Base-by-base conservation (phyloP, 2,113 vertebrate genomes). In the Halichoeres trimaculatus region DNA sequence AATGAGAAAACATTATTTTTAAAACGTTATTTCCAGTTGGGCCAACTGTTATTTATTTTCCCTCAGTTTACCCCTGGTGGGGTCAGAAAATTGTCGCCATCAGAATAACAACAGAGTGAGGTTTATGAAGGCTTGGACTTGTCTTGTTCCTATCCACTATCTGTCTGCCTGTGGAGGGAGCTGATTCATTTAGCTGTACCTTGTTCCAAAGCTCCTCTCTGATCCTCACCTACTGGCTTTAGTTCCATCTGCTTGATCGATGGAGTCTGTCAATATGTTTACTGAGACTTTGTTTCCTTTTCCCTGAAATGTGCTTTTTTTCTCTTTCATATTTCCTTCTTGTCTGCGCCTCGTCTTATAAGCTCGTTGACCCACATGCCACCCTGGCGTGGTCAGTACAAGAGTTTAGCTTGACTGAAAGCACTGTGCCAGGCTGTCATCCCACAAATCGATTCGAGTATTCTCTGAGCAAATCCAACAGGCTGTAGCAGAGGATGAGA, bases 1-100 rank as follows among this genome's bases (percentile, higher is more conserved):
- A 96, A 96, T 94, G 93, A 95, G 94, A 95, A 95, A 50, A 70
- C 83, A 93, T 94, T 93, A 94, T 94, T 95, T 95, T 94, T 93
- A 81, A 89, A 91, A 87, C 34, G 58, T 91, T 91, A 87, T 90
- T 90, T 90, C 85, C 83, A 85, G 79, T 83, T 86, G 71, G 79
- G 20, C 77, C 66, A 69, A 83, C 80, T 80, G 87, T 90, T 93
- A 86, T 88, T 91, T 89, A 80, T 89, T 90, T 90, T 69, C 85
- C 70, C 76, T 58, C 38, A 67, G 58, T 72, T n/a, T 76, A 57
- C 73, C 53, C 74, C 77, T 58, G 74, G 78, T 80, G 74, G 83
- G 87, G 85, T 90, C 89, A 87, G 70, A 53, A 24, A 66, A 76
- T 68, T 77, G 86, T 78, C 24, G 80, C 73, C 73, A 82, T 89